Conservation (phyloP, 1,140 invertebrate genomes). For the Tenebrio molitor region DNA sequence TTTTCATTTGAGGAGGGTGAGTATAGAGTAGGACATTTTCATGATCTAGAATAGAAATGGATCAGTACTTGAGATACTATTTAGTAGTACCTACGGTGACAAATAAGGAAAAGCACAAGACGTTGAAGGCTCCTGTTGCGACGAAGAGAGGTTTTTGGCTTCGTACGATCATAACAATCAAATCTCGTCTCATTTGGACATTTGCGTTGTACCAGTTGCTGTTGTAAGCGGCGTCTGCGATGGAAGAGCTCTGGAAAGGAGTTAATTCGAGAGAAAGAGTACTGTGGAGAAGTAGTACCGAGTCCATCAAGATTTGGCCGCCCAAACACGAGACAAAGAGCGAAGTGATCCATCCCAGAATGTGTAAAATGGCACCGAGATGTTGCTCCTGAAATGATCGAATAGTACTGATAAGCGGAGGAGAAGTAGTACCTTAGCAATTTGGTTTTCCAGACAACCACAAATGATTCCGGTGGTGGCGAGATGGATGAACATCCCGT, state of each 20-base stretch:
- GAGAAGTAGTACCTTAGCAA: constrained; percentile 11
- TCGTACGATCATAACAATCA: constrained; percentile 7
- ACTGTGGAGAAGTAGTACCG: too few species aligned
- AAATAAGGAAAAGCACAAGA: constrained; percentile 12
- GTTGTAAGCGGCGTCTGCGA: constrained; percentile 10
- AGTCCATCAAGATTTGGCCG: constrained; percentile 8
- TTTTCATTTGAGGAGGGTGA: constrained; percentile 1
- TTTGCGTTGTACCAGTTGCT: constrained; percentile 11
- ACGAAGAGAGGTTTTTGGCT: constrained; percentile 7
- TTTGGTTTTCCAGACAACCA: constrained; percentile 36
- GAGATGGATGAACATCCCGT: constrained; percentile 10
- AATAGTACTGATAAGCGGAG: neutral
- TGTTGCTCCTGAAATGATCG: constrained; percentile 9
- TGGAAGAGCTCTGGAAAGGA: constrained; percentile 1
- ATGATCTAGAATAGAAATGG: constrained; percentile 6
- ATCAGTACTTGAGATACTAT: neutral
- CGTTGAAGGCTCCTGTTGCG: constrained; percentile 11
- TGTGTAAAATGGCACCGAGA: constrained; percentile 2
- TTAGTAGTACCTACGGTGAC: neutral
- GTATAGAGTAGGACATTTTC: constrained; percentile 30
- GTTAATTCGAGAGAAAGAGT: too few species aligned
- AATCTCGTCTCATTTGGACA: neutral
- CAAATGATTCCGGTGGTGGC: constrained; percentile 10
- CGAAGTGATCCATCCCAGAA: constrained; percentile 2
- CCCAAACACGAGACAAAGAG: constrained; percentile 8